A percentile compares a stretch with the other conserved stretches of the same genome.
phyloP scores from a whole-genome alignment of 92 coral and sea anemone genomes.

The Epizoanthus illoricatus region DNA sequence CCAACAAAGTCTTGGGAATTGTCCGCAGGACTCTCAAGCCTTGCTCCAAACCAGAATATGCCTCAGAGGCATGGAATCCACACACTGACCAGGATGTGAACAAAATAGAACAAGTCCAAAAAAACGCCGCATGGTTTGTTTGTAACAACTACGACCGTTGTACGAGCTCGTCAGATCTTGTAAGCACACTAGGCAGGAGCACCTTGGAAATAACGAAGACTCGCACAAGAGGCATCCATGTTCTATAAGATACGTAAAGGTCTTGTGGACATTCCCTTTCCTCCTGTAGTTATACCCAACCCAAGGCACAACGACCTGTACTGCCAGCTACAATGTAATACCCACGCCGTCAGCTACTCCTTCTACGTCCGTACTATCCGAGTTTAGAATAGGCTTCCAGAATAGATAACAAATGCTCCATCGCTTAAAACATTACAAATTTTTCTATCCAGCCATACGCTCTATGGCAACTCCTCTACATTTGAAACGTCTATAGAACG shows the following conservation, averaged over 20 bases:
- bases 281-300: no score
- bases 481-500: no score
- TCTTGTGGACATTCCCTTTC: no score
- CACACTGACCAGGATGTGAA: slow-evolving; percentile 4
- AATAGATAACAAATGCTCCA: no score
- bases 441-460: no score
- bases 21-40: slow-evolving; percentile 17
- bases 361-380: no score
- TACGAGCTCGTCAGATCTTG: neutral
- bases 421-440: no score
- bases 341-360: no score
- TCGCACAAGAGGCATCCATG: neutral
- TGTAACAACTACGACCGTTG: neutral
- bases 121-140: neutral
- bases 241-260: neutral
- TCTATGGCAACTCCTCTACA: no score
- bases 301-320: no score
- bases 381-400: no score
- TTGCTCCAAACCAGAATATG: slow-evolving; percentile 7
- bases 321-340: no score
- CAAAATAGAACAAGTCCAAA: neutral
- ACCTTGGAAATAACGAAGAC: neutral
- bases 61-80: neutral
- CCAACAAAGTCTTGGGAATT: slow-evolving; percentile 10
- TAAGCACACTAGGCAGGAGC: neutral